These are phyloP conservation scores for Syngnathus scovelli DNA, from an alignment of 2,113 vertebrate genomes.

Conservation along the genomic window DNA sequence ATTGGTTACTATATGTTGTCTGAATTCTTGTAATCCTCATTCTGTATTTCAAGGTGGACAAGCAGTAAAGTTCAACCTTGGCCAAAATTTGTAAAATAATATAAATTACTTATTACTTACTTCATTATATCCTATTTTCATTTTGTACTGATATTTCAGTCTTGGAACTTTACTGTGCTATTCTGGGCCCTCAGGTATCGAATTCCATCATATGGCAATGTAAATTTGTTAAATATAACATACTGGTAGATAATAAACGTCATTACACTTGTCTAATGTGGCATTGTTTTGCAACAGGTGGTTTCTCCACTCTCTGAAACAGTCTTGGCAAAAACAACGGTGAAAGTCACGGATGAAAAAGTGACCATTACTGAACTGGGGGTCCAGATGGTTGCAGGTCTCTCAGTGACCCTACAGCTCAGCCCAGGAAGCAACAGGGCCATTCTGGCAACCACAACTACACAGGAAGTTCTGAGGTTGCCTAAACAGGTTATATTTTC, in stretches of 20 bases:
- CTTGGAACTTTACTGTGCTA: background rate
- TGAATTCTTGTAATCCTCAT: background rate
- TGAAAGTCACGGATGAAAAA: conserved; percentile 87
- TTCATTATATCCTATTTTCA: no score
- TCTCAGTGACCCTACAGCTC: conserved; percentile 85
- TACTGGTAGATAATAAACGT: background rate
- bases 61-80: background rate
- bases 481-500: conserved; percentile 77
- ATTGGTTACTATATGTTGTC: background rate
- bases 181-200: background rate
- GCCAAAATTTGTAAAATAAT: background rate
- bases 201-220: background rate
- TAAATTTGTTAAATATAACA: no score
- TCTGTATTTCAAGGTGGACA: background rate
- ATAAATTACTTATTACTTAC: no score
- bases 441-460: conserved; percentile 78
- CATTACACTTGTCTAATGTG: background rate
- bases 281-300: conserved; percentile 68
- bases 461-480: conserved; percentile 79
- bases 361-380: conserved; percentile 86
- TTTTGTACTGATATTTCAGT: background rate
- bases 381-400: conserved; percentile 82
- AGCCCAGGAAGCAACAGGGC: conserved; percentile 85
- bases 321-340: conserved; percentile 83
- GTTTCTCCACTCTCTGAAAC: conserved; percentile 85